phyloP scores from a whole-genome alignment of 1,140 invertebrate species.

The Trichonephila clavata region DNA sequence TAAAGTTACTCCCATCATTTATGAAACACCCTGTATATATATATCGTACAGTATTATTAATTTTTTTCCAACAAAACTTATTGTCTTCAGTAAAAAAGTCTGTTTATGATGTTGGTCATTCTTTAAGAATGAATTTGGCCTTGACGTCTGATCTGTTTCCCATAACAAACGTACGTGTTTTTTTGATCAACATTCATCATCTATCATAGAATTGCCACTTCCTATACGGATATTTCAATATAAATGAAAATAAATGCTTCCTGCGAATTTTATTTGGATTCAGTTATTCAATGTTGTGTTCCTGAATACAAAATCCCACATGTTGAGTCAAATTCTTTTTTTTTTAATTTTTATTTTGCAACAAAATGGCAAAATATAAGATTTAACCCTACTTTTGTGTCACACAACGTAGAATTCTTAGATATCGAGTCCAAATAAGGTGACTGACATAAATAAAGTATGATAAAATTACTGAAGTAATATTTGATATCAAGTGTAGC shows the following conservation, averaged over 20 bases:
- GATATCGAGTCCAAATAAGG: too few species aligned
- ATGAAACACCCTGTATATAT: too few species aligned
- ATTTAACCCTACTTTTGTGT: too few species aligned
- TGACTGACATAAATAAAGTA: too few species aligned
- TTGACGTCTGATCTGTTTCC: neutral
- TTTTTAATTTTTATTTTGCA: neutral
- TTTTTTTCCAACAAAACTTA: neutral
- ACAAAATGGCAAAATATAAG: neutral
- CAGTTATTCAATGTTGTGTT: neutral
- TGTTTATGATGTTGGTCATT: neutral
- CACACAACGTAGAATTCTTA: too few species aligned
- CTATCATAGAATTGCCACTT: neutral
- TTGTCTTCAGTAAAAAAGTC: too few species aligned
- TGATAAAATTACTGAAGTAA: too few species aligned
- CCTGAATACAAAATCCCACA: neutral
- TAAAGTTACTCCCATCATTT: too few species aligned
- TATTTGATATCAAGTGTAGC: too few species aligned
- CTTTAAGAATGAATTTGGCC: neutral
- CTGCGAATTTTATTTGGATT: neutral
- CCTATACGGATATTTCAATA: neutral
- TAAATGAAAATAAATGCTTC: slow-evolving; percentile 9
- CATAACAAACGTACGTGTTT: neutral
- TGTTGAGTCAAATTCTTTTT: neutral
- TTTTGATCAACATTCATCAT: neutral
- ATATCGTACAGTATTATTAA: too few species aligned